Base-by-base conservation (phyloP, 2,113 vertebrate genomes). In the Eptesicus fuscus region DNA sequence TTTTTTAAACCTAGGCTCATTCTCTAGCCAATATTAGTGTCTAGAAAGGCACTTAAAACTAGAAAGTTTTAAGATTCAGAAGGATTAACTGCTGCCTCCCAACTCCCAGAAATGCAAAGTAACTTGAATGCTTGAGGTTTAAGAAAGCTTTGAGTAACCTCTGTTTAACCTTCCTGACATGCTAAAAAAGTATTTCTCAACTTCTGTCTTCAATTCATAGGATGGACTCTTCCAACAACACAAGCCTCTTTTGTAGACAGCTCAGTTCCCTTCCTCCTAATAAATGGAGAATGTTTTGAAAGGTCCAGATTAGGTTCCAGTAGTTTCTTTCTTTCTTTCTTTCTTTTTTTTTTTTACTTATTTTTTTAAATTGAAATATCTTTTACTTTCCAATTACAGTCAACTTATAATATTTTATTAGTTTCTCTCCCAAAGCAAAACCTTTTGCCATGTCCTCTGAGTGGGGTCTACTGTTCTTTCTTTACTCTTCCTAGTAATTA, bases 171-270 rank as follows among this genome's bases (percentile, higher is more conserved):
- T 78, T 94, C 20, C 49, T 80, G 83, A 85, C 28, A 47, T 56
- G 22, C 5, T 83, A 8, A 74, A 74, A 91, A 91, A 53, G 18
- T 85, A 71, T 69, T 94, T 95, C 22, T 94, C 78, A 82, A 95
- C 47, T 73, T 93, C 44, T 79, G 7, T 80, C 28, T 84, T 47
- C 18, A 78, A 78, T 69, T 20, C 30, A 9, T 32, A 6, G 4
- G 25, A 2, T 78, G 7, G 28, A 67, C 28, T 73, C 3, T 9
- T 12, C 23, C 30, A 91, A 56, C 56, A 61, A 47, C 12, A 28
- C 28, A 76, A 85, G 9, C 22, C 9, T 16, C 17, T 47, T 89
- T n/a, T 82, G 14, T 30, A 84, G 80, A 49, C 7, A 84, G 14
- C 16, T 83, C 23, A 67, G 30, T 40, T 80, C 40, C 22, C 32